Evolutionary conservation across 2,888 invertebrate species (phyloP).

Genomic region (Dynastes tityus): DNA sequence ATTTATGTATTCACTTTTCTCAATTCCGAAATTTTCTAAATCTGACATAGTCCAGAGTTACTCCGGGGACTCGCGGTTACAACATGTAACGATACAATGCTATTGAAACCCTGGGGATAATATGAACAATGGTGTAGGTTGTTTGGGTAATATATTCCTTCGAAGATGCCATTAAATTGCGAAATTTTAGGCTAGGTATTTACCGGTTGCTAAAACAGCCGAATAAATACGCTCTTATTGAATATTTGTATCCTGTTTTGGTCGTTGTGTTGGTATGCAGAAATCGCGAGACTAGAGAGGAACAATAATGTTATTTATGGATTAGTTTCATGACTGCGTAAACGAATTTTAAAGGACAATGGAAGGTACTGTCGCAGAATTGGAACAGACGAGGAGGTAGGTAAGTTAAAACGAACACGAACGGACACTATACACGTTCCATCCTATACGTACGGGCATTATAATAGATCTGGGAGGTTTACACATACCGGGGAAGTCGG

Average conservation of each 20-base stretch:
- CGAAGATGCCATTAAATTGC: background rate
- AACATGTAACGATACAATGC: background rate
- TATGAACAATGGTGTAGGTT: background rate
- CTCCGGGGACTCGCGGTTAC: too few species aligned
- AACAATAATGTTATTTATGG: conserved; percentile 42
- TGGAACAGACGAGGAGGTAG: conserved; percentile 28
- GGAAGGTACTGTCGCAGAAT: conserved; percentile 18
- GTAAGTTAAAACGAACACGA: conserved; percentile 16
- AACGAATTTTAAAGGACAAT: conserved; percentile 46
- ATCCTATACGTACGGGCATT: conserved; percentile 37
- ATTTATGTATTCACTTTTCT: too few species aligned
- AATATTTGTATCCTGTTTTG: conserved; percentile 2
- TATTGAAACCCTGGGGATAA: background rate
- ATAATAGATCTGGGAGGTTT: conserved; percentile 54
- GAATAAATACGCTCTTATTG: conserved; percentile 26
- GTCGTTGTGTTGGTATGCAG: background rate
- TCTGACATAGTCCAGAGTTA: too few species aligned
- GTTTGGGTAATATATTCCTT: background rate
- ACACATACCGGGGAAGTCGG: conserved; percentile 57
- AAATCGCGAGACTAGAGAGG: background rate
- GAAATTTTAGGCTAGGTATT: background rate
- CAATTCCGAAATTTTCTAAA: too few species aligned
- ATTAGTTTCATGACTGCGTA: conserved; percentile 38
- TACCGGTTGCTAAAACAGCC: conserved; percentile 8
- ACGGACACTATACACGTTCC: conserved; percentile 37